Conservation (phyloP, 1,140 invertebrate species). For the Luehdorfia chinensis region DNA sequence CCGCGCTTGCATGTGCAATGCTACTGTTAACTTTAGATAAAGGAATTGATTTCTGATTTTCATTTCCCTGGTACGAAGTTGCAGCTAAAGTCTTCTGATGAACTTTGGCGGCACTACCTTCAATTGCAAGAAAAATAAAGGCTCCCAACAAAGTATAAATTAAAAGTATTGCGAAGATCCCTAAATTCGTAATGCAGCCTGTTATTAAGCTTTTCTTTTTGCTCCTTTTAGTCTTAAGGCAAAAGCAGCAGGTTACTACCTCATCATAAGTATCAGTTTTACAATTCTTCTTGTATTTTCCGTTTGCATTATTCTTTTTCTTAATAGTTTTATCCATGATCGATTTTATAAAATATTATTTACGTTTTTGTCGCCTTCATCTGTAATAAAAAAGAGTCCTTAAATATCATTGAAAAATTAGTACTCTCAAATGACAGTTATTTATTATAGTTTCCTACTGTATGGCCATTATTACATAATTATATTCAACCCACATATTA, state of each 20-base stretch:
- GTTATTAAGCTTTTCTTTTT: slow-evolving; percentile 82
- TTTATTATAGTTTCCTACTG: too few relatives aligned
- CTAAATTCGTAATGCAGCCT: slow-evolving; percentile 90
- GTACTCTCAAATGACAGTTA: too few relatives aligned
- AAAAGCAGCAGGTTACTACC: slow-evolving; percentile 79
- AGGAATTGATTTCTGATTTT: slow-evolving; percentile 60
- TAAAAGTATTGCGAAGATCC: slow-evolving; percentile 91
- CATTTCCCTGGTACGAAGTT: slow-evolving; percentile 74
- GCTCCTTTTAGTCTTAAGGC: slow-evolving; percentile 81
- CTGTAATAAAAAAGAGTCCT: too few relatives aligned
- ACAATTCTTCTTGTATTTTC: slow-evolving; percentile 66
- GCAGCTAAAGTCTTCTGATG: slow-evolving; percentile 82
- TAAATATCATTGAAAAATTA: too few relatives aligned
- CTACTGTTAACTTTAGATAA: slow-evolving; percentile 53
- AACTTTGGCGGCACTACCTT: slow-evolving; percentile 83
- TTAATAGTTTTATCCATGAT: slow-evolving; percentile 67
- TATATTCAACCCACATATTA: too few relatives aligned
- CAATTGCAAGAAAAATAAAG: slow-evolving; percentile 94
- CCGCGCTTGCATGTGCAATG: slow-evolving; percentile 64
- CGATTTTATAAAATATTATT: slow-evolving; percentile 29
- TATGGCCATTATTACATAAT: too few relatives aligned
- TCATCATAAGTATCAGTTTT: slow-evolving; percentile 63
- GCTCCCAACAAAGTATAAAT: slow-evolving; percentile 93
- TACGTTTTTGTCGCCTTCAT: too few relatives aligned
- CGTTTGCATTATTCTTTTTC: slow-evolving; percentile 62